Evolutionary conservation across 1,140 invertebrate species (phyloP).

Genomic region (Akabosia matsudoensis): DNA sequence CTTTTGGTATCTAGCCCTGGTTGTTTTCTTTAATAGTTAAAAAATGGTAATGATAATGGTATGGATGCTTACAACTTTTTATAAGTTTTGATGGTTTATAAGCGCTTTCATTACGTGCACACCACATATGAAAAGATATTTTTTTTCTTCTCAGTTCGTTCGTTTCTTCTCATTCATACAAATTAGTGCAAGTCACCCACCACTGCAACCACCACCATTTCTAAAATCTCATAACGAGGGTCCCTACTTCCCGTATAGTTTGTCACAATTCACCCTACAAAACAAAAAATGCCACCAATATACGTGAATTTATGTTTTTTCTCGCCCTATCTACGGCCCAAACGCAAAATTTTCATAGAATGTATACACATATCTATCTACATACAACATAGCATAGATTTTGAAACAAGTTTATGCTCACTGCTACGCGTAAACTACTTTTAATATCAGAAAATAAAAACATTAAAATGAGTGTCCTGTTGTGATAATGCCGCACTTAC

Average conservation of each 20-base stretch:
- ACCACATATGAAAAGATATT: neutral
- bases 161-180: neutral
- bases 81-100: neutral
- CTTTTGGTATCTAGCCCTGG: neutral
- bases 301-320: neutral
- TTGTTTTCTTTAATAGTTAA: no score
- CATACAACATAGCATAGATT: neutral
- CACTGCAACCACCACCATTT: neutral
- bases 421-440: neutral
- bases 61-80: neutral
- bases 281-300: no score
- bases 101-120: neutral
- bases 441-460: neutral
- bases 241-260: neutral
- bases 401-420: neutral
- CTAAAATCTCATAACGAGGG: neutral
- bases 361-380: neutral
- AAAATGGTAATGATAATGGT: neutral
- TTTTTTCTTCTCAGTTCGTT: neutral
- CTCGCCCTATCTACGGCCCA: neutral
- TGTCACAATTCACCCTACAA: no score
- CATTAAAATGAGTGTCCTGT: neutral
- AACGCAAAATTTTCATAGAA: neutral
- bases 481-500: neutral
- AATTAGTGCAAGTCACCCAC: neutral